phyloP scores from a whole-genome alignment of 2,888 invertebrate species.

The Thelaira solivaga region DNA sequence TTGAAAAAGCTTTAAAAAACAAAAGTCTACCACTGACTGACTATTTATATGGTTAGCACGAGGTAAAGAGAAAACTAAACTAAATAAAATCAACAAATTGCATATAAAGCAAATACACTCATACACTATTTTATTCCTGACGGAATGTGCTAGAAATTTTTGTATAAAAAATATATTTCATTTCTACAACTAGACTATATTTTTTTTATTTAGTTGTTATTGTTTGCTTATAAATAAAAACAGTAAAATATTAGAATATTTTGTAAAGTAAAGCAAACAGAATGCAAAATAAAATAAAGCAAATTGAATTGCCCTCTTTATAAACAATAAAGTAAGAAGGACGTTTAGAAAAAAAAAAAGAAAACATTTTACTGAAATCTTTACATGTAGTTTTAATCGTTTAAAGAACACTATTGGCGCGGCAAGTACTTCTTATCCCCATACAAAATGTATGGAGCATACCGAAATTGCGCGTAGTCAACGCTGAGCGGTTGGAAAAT shows the following conservation, averaged over 20 bases:
- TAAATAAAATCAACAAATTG: constrained; percentile 32
- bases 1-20: neutral
- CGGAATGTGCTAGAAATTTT: neutral
- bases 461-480: too few species aligned
- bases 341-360: too few species aligned
- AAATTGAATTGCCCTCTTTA: constrained; percentile 54
- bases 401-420: too few species aligned
- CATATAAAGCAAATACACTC: constrained; percentile 23
- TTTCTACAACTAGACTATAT: constrained; percentile 36
- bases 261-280: constrained; percentile 3
- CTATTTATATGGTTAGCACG: neutral
- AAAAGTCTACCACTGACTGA: neutral
- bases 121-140: neutral
- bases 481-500: too few species aligned
- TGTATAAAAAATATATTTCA: constrained; percentile 38
- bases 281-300: constrained; percentile 45
- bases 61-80: neutral
- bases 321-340: constrained; percentile 4
- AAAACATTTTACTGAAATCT: too few species aligned
- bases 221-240: constrained; percentile 27
- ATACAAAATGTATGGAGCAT: too few species aligned
- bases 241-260: neutral
- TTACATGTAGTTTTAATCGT: too few species aligned
- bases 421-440: too few species aligned
- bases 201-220: neutral